Evolutionary conservation across 2,888 invertebrate genomes (phyloP).

Genomic region (Acleris literana): DNA sequence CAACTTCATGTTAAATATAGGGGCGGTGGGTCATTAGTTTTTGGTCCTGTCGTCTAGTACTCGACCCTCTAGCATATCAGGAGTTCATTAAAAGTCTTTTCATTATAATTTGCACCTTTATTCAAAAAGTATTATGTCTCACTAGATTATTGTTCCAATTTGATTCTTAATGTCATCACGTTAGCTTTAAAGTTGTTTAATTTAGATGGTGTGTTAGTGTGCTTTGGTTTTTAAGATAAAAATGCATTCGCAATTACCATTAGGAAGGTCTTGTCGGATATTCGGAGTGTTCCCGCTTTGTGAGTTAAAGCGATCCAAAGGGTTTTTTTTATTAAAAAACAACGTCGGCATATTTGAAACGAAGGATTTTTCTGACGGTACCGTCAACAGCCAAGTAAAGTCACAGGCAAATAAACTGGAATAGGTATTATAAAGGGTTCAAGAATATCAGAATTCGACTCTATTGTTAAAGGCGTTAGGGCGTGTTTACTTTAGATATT

Average conservation of each 20-base stretch:
- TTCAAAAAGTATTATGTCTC: constrained; percentile 10
- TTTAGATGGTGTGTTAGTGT: not conserved
- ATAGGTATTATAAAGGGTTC: no score
- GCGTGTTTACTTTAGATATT: no score
- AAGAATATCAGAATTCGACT: not conserved
- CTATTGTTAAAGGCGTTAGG: no score
- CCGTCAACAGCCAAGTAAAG: not conserved
- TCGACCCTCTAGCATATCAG: constrained; percentile 53
- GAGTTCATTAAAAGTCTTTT: constrained; percentile 70
- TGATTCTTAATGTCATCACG: not conserved
- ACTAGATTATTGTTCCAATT: no score
- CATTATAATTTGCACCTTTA: constrained; percentile 44
- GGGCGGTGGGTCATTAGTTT: constrained; percentile 40
- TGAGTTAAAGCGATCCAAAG: constrained; percentile 26
- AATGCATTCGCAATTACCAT: constrained; percentile 66
- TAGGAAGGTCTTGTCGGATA: constrained; percentile 51
- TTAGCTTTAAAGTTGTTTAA: not conserved
- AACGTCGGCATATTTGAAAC: constrained; percentile 6
- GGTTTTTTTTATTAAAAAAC: constrained; percentile 16
- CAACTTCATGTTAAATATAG: constrained; percentile 27
- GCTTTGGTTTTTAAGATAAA: constrained; percentile 30
- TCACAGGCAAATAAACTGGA: not conserved
- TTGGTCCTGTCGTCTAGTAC: constrained; percentile 46
- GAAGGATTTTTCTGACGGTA: not conserved
- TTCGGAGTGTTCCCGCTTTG: constrained; percentile 35